Conservation (phyloP, 2,797 vertebrate genomes). For the Muscicapa comitata region DNA sequence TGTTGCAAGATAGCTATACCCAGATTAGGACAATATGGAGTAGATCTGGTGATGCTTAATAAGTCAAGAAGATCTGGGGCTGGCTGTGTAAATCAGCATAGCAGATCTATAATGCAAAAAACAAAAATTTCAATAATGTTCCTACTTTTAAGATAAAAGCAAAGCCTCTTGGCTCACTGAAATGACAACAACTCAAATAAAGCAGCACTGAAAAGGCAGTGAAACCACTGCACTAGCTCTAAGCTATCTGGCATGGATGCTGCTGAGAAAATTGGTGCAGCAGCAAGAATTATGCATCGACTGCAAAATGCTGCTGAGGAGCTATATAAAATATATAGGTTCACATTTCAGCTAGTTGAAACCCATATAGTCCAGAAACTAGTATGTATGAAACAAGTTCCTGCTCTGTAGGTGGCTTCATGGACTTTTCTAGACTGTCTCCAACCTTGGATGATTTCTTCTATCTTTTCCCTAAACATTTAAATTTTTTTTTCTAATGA, state of each 20-base stretch:
- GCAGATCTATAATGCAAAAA: not conserved
- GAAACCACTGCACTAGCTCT: not conserved
- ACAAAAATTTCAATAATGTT: not conserved
- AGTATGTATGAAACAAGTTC: not conserved
- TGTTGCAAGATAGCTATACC: not conserved
- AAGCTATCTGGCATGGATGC: not conserved
- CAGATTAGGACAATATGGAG: not conserved
- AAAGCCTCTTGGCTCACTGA: not conserved
- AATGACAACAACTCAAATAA: not conserved
- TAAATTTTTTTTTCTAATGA: not conserved
- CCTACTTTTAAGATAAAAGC: not conserved
- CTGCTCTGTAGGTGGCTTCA: not conserved
- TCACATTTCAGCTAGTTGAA: not conserved
- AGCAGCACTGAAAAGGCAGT: not conserved
- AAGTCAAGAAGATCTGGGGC: not conserved
- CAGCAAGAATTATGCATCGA: not conserved
- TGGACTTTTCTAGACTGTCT: not conserved
- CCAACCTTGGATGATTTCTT: not conserved
- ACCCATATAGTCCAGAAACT: not conserved
- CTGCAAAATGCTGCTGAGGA: not conserved
- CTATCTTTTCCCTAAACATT: not conserved
- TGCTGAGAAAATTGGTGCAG: not conserved
- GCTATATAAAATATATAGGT: not conserved
- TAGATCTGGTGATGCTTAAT: not conserved
- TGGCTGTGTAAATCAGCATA: not conserved